phyloP scores from a whole-genome alignment of 1,140 invertebrate genomes.

The Plectrocnemia conspersa region DNA sequence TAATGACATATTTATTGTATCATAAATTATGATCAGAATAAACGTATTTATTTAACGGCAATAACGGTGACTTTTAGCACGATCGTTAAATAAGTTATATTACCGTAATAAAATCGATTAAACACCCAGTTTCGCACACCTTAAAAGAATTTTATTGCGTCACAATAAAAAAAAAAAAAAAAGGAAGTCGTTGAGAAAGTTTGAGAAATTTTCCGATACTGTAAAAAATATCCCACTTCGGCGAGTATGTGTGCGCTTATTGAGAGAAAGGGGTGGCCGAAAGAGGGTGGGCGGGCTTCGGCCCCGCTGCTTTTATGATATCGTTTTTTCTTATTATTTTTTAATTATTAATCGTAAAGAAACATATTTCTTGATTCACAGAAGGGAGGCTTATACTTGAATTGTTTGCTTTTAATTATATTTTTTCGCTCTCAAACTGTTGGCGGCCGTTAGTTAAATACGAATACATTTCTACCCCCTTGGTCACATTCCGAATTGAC shows the following conservation, averaged over 20 bases:
- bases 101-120: too few species aligned
- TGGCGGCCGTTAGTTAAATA: conserved; percentile 25
- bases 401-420: conserved; percentile 36
- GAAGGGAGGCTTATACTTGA: conserved; percentile 32
- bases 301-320: conserved; percentile 31
- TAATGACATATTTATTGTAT: too few species aligned
- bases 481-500: conserved; percentile 35
- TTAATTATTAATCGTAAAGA: conserved; percentile 37
- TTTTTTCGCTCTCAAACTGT: conserved; percentile 30
- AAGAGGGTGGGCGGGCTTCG: conserved; percentile 6
- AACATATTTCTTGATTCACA: conserved; percentile 36
- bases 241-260: conserved; percentile 9
- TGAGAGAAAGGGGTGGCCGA: conserved; percentile 15
- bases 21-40: too few species aligned
- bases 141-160: too few species aligned
- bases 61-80: too few species aligned
- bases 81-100: too few species aligned
- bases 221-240: conserved; percentile 5
- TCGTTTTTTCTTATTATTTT: conserved; percentile 37
- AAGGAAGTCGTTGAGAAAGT: conserved; percentile 5
- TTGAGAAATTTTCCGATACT: conserved; percentile 17
- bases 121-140: too few species aligned
- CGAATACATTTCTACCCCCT: conserved; percentile 29
- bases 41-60: too few species aligned
- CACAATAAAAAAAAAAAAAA: too few species aligned